Conservation (phyloP, 2,113 vertebrate species). For the Hemichromis elongatus region DNA sequence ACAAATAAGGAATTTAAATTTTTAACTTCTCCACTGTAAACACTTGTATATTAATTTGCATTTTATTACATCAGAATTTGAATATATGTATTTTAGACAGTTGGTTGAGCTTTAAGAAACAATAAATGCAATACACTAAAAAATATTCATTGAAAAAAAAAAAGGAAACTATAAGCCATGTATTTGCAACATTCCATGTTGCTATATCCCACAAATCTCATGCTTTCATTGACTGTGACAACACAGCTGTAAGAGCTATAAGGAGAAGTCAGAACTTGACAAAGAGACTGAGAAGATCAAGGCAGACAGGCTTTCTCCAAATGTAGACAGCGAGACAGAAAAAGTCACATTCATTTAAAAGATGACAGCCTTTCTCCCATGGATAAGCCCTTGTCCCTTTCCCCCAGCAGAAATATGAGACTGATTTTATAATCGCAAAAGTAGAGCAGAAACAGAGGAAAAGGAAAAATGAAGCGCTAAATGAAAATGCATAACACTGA, state of each 20-base stretch:
- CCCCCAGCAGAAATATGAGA: not conserved
- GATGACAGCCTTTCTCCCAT: not conserved
- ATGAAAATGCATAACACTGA: not conserved
- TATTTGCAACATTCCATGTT: not conserved
- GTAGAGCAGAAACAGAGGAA: not conserved
- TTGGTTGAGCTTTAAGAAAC: not conserved
- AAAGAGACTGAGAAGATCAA: conserved; percentile 13
- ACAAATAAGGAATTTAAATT: not conserved
- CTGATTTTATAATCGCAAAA: not conserved
- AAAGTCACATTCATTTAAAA: conserved; percentile 23
- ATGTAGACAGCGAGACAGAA: conserved; percentile 1
- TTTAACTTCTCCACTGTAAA: not conserved
- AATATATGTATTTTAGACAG: not conserved
- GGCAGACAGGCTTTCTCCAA: not conserved
- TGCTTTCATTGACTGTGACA: not conserved
- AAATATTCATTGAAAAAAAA: not conserved
- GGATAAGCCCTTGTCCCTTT: conserved; percentile 21
- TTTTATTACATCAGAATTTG: not conserved
- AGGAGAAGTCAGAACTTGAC: conserved; percentile 9
- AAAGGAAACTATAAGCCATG: not conserved
- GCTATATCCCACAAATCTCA: not conserved
- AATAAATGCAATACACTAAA: not conserved
- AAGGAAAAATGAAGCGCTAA: not conserved
- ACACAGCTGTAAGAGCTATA: not conserved
- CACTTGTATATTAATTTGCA: not conserved